These are phyloP conservation scores for Henicopernis longicauda DNA, from an alignment of 2,113 vertebrate genomes.

Conservation along the genomic window DNA sequence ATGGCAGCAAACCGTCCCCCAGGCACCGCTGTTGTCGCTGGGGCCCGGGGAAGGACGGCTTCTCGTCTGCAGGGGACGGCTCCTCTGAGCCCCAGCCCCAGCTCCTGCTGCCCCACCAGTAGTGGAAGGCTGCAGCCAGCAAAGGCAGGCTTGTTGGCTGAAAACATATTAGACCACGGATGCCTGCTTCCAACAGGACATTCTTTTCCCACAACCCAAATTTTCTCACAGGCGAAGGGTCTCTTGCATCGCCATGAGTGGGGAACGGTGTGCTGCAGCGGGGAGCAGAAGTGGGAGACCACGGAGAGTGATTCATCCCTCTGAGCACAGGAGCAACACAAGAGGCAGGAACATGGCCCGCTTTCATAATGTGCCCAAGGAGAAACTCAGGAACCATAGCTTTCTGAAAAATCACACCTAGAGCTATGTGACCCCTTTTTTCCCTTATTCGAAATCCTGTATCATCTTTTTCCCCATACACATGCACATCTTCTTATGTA, in stretches of 20 bases:
- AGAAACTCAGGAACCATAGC: neutral
- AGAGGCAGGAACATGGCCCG: neutral
- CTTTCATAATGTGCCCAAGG: neutral
- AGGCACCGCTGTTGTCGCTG: fast-evolving
- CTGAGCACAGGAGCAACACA: neutral
- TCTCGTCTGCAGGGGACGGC: fast-evolving
- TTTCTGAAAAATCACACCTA: neutral
- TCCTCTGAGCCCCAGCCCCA: neutral
- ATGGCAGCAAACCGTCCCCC: neutral
- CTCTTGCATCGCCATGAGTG: neutral
- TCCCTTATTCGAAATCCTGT: neutral
- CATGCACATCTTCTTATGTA: fast-evolving
- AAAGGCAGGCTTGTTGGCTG: neutral
- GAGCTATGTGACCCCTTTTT: neutral
- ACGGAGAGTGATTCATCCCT: fast-evolving
- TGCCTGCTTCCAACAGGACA: neutral
- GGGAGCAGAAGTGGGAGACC: neutral
- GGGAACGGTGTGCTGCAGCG: neutral
- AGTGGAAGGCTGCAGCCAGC: neutral
- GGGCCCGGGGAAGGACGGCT: neutral
- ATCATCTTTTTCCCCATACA: neutral
- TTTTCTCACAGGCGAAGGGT: neutral
- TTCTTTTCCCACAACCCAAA: neutral
- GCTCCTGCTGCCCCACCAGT: neutral
- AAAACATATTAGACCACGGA: neutral